These are phyloP conservation scores for Psophia crepitans DNA, from an alignment of 2,113 vertebrate genomes.

Conservation along the genomic window DNA sequence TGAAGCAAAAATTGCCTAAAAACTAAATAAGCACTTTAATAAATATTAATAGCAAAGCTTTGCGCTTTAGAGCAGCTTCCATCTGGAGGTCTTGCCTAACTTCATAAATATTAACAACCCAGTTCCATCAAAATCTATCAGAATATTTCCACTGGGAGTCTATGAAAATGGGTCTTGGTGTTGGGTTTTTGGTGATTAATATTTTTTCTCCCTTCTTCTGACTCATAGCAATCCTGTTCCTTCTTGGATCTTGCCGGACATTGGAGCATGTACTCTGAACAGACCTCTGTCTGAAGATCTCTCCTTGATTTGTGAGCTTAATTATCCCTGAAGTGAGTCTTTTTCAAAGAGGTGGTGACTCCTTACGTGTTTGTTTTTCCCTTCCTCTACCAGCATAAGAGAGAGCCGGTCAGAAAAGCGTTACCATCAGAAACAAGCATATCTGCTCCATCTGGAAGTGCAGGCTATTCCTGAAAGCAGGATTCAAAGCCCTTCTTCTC, in stretches of 20 bases:
- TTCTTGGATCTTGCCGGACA: background rate
- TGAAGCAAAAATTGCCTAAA: background rate
- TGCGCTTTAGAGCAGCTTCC: constrained; percentile 3
- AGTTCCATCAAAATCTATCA: constrained; percentile 8
- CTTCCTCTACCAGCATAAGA: background rate
- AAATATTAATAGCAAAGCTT: constrained; percentile 51
- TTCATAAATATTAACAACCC: constrained; percentile 57
- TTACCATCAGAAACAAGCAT: background rate
- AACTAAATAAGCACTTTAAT: constrained; percentile 38
- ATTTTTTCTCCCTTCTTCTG: background rate
- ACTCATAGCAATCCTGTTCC: background rate
- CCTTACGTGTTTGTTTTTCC: background rate
- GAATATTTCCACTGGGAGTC: background rate
- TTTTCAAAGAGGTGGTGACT: background rate
- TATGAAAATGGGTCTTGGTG: background rate
- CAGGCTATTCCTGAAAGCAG: background rate
- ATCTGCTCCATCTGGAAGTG: background rate
- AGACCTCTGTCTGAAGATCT: background rate
- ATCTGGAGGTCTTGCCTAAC: background rate
- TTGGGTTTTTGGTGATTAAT: background rate
- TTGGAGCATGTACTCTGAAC: background rate
- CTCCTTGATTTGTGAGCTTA: background rate
- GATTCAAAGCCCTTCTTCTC: background rate
- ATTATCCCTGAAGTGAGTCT: background rate
- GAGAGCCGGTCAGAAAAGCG: background rate